Evolutionary conservation across 2,797 vertebrate species (phyloP), one percentile per base, ranked within the genome.

Genomic region (Corythornis leucogaster): DNA sequence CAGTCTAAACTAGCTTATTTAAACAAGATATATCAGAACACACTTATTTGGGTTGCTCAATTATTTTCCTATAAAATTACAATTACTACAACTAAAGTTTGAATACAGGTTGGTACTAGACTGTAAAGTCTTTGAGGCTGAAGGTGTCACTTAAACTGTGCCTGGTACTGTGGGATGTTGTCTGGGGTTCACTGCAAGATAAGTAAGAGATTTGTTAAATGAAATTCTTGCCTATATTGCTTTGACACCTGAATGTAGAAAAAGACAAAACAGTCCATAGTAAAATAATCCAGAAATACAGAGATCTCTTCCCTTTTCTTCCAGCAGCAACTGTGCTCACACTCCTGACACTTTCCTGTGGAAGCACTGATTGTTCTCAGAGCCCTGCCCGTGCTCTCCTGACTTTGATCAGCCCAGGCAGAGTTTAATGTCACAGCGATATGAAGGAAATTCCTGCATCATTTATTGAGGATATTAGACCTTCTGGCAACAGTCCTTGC

Each of bases 381-480:
- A 58, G 24, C 7, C 30, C 53, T 48, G 58, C 40, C 30, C 18
- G 11, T 13, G 11, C 40, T 54, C 40, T 24, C 17, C 54, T 42
- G 19, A 26, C 28, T 4, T 15, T 15, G 48, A 24, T 12, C 33
- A 10, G 3, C 5, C 7, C n/a, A 43, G 63, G 38, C 20, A 42
- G 62, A 57, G 43, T 48, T 68, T 5, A 1, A 12, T 18, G 19
- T 45, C 2, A 1, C 55, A 51, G 43, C 1, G 1, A 38, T 30
- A 67, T 0, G 3, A 38, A 46, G 21, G 55, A 80, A 69, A 75
- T 45, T 80, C 31, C 55, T 57, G 50, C 0, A 0, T 19, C 25
- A 20, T 46, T 57, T 73, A 33, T 9, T 45, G 55, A 73, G 43
- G 20, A 22, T 42, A 53, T 51, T 45, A 35, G 55, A 55, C 50